phyloP scores from a whole-genome alignment of 2,888 invertebrate species.

The Euzetes globulus region DNA sequence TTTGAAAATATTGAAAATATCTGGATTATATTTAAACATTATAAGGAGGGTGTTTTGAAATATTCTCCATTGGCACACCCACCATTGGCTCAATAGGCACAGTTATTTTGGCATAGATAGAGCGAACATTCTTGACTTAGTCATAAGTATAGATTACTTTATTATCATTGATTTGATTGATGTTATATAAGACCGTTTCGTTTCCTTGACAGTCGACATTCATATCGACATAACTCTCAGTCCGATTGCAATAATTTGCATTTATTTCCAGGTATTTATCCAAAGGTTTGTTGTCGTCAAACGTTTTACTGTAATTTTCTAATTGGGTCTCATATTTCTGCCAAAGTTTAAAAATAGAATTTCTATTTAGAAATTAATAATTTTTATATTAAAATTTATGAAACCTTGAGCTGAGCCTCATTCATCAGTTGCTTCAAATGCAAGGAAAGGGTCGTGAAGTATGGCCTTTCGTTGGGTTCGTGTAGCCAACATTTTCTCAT shows the following conservation, averaged over 20 bases:
- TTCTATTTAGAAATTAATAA: not conserved
- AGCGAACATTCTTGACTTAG: slow-evolving; percentile 1
- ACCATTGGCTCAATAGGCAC: slow-evolving; percentile 33
- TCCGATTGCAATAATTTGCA: not conserved
- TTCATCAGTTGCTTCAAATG: slow-evolving; percentile 70
- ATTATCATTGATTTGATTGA: not conserved
- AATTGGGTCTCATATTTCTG: not conserved
- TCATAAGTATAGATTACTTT: not conserved
- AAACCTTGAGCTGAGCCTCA: slow-evolving; percentile 42
- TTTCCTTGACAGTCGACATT: not conserved
- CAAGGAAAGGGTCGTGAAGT: slow-evolving; percentile 67
- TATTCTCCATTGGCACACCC: slow-evolving; percentile 38
- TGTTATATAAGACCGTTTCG: not conserved
- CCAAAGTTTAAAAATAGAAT: not conserved
- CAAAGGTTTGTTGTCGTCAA: not conserved
- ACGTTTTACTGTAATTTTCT: not conserved
- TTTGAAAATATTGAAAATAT: too few species aligned
- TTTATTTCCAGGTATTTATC: not conserved
- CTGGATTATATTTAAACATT: too few species aligned
- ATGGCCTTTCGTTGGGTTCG: slow-evolving; percentile 66
- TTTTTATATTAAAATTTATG: not conserved
- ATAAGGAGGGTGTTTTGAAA: too few species aligned
- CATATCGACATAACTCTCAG: slow-evolving; percentile 18
- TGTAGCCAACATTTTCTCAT: slow-evolving; percentile 81
- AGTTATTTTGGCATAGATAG: slow-evolving; percentile 19